Percentiles rank a stretch among this genome's conserved stretches.
Conservation (phyloP, 2,888 invertebrate species). For the Drosophila leonis region DNA sequence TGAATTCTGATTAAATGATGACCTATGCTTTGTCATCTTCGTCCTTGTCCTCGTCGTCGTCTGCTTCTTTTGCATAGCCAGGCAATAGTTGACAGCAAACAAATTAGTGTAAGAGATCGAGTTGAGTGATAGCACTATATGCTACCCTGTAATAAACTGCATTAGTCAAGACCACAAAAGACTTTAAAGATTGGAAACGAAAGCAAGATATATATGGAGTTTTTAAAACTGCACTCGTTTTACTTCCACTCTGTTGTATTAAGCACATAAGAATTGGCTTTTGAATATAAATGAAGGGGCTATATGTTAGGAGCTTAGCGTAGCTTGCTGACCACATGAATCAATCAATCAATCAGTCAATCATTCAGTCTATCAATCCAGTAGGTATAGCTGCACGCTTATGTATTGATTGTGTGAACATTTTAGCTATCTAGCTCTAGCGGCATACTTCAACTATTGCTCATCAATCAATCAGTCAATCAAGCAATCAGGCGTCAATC, state of each 20-base stretch:
- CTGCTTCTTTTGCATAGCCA: slow-evolving; percentile 15
- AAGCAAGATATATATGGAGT: not conserved
- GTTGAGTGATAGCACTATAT: not conserved
- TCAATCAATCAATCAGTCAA: not conserved
- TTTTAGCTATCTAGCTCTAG: too few relatives aligned
- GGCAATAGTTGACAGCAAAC: slow-evolving; percentile 23
- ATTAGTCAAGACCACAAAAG: too few relatives aligned
- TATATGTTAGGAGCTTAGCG: too few relatives aligned
- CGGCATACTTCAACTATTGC: too few relatives aligned
- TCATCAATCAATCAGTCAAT: too few relatives aligned
- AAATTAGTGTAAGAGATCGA: not conserved
- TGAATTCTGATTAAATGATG: slow-evolving; percentile 50
- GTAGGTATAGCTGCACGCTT: too few relatives aligned
- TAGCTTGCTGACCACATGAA: not conserved
- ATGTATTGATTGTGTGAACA: too few relatives aligned
- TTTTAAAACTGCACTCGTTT: not conserved
- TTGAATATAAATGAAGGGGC: too few relatives aligned
- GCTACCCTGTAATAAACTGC: not conserved
- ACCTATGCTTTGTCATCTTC: slow-evolving; percentile 42
- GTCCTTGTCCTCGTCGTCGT: not conserved
- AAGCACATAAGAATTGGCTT: too few relatives aligned
- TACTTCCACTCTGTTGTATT: too few relatives aligned
- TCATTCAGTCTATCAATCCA: too few relatives aligned
- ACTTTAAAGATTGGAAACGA: not conserved
- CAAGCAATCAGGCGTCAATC: not conserved